phyloP scores from a whole-genome alignment of 2,797 vertebrate species.

The Semaprochilodus insignis region DNA sequence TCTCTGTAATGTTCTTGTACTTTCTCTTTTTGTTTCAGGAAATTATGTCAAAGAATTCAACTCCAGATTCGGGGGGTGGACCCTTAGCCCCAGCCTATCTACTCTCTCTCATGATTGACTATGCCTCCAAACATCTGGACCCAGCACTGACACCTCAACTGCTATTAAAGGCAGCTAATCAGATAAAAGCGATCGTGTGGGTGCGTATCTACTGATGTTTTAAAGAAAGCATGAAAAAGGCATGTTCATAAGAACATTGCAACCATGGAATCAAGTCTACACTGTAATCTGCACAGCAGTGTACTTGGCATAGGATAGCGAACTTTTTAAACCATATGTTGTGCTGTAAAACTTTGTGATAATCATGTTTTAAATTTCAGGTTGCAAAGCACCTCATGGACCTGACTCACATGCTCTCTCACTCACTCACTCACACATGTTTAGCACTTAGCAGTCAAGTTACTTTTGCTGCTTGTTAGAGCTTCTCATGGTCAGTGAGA shows the following conservation, averaged over 20 bases:
- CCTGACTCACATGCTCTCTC: no score
- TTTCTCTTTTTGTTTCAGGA: slow-evolving; percentile 72
- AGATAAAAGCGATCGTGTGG: slow-evolving; percentile 92
- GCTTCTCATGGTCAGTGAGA: no score
- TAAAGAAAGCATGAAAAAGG: background rate
- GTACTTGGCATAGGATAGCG: no score
- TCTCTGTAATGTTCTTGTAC: slow-evolving; percentile 26
- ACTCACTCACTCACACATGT: no score
- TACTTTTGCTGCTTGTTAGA: no score
- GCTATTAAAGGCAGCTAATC: slow-evolving; percentile 87
- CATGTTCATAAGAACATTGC: background rate
- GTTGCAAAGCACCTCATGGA: no score
- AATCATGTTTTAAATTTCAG: no score
- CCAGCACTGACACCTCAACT: slow-evolving; percentile 87
- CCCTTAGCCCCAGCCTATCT: slow-evolving; percentile 88
- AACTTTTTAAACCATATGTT: no score
- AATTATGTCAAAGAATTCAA: slow-evolving; percentile 87
- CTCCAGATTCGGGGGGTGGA: slow-evolving; percentile 77
- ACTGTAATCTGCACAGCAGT: background rate
- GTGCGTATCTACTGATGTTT: slow-evolving; percentile 72
- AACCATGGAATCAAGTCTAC: background rate
- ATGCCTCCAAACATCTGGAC: slow-evolving; percentile 88
- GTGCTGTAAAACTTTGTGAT: no score
- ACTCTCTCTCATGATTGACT: slow-evolving; percentile 90
- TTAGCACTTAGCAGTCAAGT: no score